Percentiles rank a stretch among this genome's conserved stretches.
These are phyloP conservation scores for Venustaconcha ellipsiformis DNA, from an alignment of 1,140 invertebrate species.

Conservation along the genomic window DNA sequence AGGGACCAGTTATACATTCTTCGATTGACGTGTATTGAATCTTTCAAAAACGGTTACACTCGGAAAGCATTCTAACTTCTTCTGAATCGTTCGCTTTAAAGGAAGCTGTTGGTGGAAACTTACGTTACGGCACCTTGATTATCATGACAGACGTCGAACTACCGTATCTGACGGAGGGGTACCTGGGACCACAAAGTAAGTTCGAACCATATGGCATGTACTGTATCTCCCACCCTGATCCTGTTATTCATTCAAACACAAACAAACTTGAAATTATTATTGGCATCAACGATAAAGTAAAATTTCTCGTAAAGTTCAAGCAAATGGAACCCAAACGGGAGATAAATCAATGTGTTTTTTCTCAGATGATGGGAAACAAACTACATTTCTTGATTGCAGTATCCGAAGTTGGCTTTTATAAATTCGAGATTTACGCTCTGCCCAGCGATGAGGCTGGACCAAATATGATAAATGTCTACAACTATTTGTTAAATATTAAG, in stretches of 20 bases:
- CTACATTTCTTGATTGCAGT: conserved; percentile 60
- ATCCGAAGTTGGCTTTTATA: conserved; percentile 63
- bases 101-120: no score
- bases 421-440: conserved; percentile 68
- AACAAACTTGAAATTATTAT: conserved; percentile 59
- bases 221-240: conserved; percentile 53
- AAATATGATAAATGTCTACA: conserved; percentile 66
- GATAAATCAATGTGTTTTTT: conserved; percentile 51
- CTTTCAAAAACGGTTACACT: no score
- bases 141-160: conserved; percentile 41
- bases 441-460: conserved; percentile 62
- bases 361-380: conserved; percentile 43
- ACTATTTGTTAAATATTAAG: conserved; percentile 63
- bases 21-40: no score
- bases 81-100: no score
- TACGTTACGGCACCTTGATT: no score
- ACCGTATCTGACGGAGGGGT: conserved; percentile 63
- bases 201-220: conserved; percentile 59
- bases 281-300: conserved; percentile 40
- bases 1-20: no score
- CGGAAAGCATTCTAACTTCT: no score
- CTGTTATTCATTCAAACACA: conserved; percentile 50
- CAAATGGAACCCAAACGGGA: conserved; percentile 54
- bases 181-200: conserved; percentile 65
- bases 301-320: conserved; percentile 56